Evolutionary conservation across 2,888 invertebrate species (phyloP).

Genomic region (Zeuzera pyrina): DNA sequence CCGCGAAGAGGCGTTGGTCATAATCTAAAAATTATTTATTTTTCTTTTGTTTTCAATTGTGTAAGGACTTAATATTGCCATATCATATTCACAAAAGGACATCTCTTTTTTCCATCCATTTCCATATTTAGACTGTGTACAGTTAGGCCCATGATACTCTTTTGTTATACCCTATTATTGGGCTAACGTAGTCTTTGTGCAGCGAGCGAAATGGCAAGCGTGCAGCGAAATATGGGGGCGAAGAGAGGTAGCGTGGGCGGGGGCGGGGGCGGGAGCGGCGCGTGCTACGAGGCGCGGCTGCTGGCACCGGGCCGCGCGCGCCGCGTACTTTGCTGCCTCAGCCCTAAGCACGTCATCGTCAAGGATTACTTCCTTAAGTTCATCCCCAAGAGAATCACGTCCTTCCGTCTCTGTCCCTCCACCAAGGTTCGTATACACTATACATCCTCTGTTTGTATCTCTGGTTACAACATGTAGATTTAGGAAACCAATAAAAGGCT

Average conservation of each 20-base stretch:
- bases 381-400: constrained; percentile 92
- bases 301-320: constrained; percentile 76
- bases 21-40: too few relatives aligned
- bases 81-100: too few relatives aligned
- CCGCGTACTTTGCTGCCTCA: constrained; percentile 91
- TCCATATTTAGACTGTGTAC: too few relatives aligned
- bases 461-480: too few relatives aligned
- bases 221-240: constrained; percentile 83
- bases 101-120: too few relatives aligned
- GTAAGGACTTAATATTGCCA: too few relatives aligned
- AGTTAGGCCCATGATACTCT: too few relatives aligned
- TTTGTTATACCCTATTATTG: too few relatives aligned
- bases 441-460: too few relatives aligned
- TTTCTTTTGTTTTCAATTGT: too few relatives aligned
- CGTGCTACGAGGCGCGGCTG: constrained; percentile 25
- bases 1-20: constrained; percentile 88
- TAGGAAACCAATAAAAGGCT: too few relatives aligned
- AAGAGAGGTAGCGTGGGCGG: constrained; percentile 17
- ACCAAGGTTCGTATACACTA: constrained; percentile 79
- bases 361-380: constrained; percentile 95
- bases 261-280: constrained; percentile 21
- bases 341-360: constrained; percentile 90
- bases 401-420: constrained; percentile 93
- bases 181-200: too few relatives aligned
- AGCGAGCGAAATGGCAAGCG: constrained; percentile 80